Evolutionary conservation across 2,113 vertebrate species (phyloP), one percentile per base, ranked within the genome.

Genomic region (Seriola quinqueradiata): DNA sequence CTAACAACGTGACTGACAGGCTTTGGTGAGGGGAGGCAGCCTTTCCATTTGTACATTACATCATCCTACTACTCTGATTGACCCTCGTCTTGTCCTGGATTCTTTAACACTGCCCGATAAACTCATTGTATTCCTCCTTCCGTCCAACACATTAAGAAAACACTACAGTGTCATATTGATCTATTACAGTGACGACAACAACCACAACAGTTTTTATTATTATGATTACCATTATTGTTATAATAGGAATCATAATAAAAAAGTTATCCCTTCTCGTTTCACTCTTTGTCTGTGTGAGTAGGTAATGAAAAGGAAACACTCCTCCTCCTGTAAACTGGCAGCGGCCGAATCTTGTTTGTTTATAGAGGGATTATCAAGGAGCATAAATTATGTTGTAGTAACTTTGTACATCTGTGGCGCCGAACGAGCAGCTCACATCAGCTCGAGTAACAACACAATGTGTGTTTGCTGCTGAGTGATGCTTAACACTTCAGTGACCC

Each of bases 21-120:
- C 69, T 90, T 89, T 55, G 81, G 66, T 68, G 54, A 64, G 8
- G 50, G 71, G 67, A 89, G 55, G 72, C 48, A 68, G 57, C 70
- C 55, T 79, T 81, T 86, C 50, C 46, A 61, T 34, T 71, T 69
- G 40, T 55, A 78, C 69, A 71, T 82, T 28, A 75, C 69, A 75
- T n/a, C 44, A 48, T 78, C 23, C 34, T 50, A 40, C 32, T 65
- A 72, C 60, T 46, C 57, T 44, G 19, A 65, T 13, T 44, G 19
- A 73, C 23, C 23, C 28, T 79, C 6, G 1, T 67, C 66, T 54
- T 44, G 36, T 21, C 21, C 21, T 42, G 21, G 54, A 69, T 25
- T 23, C 36, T 70, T 58, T 42, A 68, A 68, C 4, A 78, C 38
- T 77, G 9, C n/a, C 4, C 9, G 2, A 50, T 46, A 63, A 69